Base-by-base conservation (phyloP, 2,797 vertebrate species). In the Danio tinwini region DNA sequence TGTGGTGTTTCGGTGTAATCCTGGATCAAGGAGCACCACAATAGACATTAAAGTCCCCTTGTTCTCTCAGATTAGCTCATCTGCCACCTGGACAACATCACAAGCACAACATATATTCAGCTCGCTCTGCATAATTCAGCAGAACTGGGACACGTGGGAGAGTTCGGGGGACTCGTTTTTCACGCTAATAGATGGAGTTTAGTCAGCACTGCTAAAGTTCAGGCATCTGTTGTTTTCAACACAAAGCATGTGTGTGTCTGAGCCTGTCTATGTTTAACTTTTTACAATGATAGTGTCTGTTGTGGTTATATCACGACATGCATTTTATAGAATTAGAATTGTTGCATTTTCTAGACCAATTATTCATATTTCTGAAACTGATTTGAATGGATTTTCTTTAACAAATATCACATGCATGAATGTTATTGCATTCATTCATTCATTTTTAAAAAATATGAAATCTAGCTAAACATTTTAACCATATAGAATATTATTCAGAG, bases 1-100 rank as follows among this genome's bases (percentile, higher is more conserved):
- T 10, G 88, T 91, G 49, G 61, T n/a, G 40, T 92, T 90, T 87
- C 89, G 90, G 85, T 88, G 90, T 95, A 94, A 95, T 95, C 94
- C 92, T 86, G 92, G 92, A 93, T 94, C 91, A 93, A 84, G 67
- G 72, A 68, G 76, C 76, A 85, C 85, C 79, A 91, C 90, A 91
- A 90, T 91, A 92, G 91, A 88, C 85, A 85, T 65, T 82, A 77
- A 65, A 68, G 61, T 72, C 39, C 49, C 40, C 83, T 75, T 73
- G 76, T 76, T 78, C 73, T 77, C 76, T 69, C 81, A 74, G 80
- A 84, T 87, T 76, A 84, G 74, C 81, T 71, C 55, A n/a, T 74
- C 70, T 52, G 59, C 78, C 85, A 75, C 78, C 76, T 53, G 47
- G 53, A 74, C 69, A 56, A 82, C 13, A 74, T 81, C 58, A 53